Base-by-base conservation (phyloP, 2,888 invertebrate species). In the Oconnorella tubifera region DNA sequence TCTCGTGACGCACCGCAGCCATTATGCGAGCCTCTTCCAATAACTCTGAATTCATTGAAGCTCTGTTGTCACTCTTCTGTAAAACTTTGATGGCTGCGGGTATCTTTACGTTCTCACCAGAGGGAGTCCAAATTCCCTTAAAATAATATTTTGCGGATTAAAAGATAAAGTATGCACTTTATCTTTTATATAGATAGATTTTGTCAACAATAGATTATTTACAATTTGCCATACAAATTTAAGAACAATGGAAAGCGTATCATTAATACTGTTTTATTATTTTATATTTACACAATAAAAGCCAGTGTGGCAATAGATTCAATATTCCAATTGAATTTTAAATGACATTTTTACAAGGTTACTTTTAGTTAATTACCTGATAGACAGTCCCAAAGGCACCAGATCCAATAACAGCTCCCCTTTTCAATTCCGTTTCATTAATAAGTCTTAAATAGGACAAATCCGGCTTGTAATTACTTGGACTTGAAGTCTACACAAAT, bases 51-150 rank as follows among this genome's bases (percentile, higher is more conserved):
- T 92, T 94, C 0, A 89, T 89, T 63, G 86, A 86, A 74, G 91
- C 91, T 29, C 83, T 83, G 1, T 83, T 83, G 53, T 4, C 6
- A 3, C 60, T 29, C 78, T 95, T 95, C 72, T 92, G 88, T 1
- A 98, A 83, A n/a, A 96, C 93, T 84, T 98, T 98, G 65, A 97
- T 96, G 23, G 97, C 97, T 0, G 98, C 97, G 0, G 97, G 97
- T 70, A 97, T 92, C 69, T 79, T 80, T 14, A 81, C 75, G 67
- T 78, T 77, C 63, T 81, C 80, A n/a, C 78, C 78, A 4, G 75
- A 74, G 0, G 81, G 81, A 28, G 79, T 75, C 80, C 80, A 80
- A 58, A 79, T 75, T 19, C 81, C 80, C 79, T 81, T 23, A 49
- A 40, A n/a, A n/a, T n/a, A n/a, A n/a, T n/a, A n/a, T n/a, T n/a